A percentile compares a stretch with the other conserved stretches of the same genome.
Evolutionary conservation across 1,140 invertebrate genomes (phyloP).

Genomic region (Mycetomoellerius zeteki): DNA sequence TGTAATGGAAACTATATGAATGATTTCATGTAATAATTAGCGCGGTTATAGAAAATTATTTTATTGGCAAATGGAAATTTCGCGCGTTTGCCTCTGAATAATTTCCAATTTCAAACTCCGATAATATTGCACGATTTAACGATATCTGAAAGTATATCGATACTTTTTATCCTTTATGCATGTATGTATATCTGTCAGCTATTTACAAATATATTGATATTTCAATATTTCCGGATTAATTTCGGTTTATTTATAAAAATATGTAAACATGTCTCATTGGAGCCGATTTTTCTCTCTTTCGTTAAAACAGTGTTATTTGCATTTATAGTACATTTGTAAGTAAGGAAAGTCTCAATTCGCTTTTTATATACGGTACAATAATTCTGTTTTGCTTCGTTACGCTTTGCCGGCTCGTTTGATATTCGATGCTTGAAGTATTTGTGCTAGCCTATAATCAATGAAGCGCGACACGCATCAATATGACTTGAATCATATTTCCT

Average conservation of each 20-base stretch:
- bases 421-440: slow-evolving; percentile 64
- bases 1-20: not conserved
- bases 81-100: not conserved
- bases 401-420: slow-evolving; percentile 53
- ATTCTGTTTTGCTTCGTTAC: slow-evolving; percentile 20
- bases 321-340: not conserved
- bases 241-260: not conserved
- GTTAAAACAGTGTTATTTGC: not conserved
- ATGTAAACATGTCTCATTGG: slow-evolving; percentile 8
- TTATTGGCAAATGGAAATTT: slow-evolving; percentile 25
- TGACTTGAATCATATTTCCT: slow-evolving; percentile 52
- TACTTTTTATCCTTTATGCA: not conserved
- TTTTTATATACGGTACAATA: slow-evolving; percentile 31
- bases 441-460: not conserved
- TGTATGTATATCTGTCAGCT: not conserved
- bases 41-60: slow-evolving; percentile 26
- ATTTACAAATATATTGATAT: not conserved
- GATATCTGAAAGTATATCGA: slow-evolving; percentile 3
- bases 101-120: slow-evolving; percentile 4
- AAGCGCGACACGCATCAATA: slow-evolving; percentile 14
- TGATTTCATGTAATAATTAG: slow-evolving; percentile 15
- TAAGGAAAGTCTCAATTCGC: slow-evolving; percentile 42
- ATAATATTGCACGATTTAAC: slow-evolving; percentile 4
- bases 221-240: not conserved
- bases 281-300: not conserved